Evolutionary conservation across 1,140 invertebrate species (phyloP).

Genomic region (Euura lappo): DNA sequence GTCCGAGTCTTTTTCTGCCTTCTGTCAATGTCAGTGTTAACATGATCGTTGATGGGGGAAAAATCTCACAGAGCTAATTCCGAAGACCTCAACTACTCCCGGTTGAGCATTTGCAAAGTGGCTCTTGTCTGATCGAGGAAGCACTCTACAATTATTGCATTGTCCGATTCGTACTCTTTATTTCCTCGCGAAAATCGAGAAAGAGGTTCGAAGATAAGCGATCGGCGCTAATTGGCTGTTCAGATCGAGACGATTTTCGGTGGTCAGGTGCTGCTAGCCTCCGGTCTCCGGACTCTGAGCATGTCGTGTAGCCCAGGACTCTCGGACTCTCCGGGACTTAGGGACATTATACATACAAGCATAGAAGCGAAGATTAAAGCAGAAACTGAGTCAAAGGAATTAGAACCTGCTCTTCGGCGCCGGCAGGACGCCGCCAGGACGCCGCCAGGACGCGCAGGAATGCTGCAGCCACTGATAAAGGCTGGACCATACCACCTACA

Average conservation of each 20-base stretch:
- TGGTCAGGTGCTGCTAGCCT: not conserved
- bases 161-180: no score
- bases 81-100: no score
- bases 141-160: no score
- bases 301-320: not conserved
- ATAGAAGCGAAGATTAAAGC: not conserved
- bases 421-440: constrained; percentile 57
- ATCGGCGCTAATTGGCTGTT: not conserved
- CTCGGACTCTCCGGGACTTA: not conserved
- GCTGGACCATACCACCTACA: constrained; percentile 60
- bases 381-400: constrained; percentile 49
- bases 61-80: no score
- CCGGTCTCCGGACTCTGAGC: not conserved
- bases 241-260: not conserved
- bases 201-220: no score
- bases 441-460: constrained; percentile 53
- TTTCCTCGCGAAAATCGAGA: no score
- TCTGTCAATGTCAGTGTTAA: not conserved
- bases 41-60: no score
- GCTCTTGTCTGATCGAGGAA: no score
- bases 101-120: no score
- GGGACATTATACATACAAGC: constrained; percentile 1
- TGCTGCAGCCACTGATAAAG: constrained; percentile 59
- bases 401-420: constrained; percentile 60
- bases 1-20: not conserved